Evolutionary conservation across 1,140 invertebrate genomes (phyloP).

Genomic region (Leptinotarsa undecemlineata): DNA sequence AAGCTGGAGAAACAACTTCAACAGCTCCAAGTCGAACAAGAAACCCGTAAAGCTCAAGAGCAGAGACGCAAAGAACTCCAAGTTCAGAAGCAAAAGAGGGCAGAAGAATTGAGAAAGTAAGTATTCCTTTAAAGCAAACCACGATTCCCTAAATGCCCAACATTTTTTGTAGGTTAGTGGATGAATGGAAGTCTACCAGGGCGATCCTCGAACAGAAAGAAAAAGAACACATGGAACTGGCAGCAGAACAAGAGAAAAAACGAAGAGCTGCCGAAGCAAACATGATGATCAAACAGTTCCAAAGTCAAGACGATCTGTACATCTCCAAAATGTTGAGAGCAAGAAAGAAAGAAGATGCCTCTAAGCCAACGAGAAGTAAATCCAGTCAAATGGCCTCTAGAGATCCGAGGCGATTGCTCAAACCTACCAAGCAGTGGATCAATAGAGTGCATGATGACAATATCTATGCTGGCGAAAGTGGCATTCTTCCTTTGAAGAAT

Average conservation of each 20-base stretch:
- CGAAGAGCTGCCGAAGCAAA: constrained; percentile 43
- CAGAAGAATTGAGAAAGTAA: constrained; percentile 19
- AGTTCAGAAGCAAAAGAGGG: constrained; percentile 19
- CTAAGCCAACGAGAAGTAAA: constrained; percentile 30
- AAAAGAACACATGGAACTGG: constrained; percentile 22
- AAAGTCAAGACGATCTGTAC: constrained; percentile 46
- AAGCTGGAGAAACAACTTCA: constrained; percentile 30
- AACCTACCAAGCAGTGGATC: constrained; percentile 51
- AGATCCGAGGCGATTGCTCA: constrained; percentile 46
- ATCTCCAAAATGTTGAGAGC: constrained; percentile 42
- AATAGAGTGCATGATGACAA: constrained; percentile 34
- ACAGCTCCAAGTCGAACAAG: not conserved
- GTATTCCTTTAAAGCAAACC: not conserved
- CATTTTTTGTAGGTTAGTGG: constrained; percentile 14
- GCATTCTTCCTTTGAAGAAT: constrained; percentile 17
- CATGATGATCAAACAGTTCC: constrained; percentile 48
- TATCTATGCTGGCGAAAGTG: constrained; percentile 16
- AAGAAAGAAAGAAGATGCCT: constrained; percentile 25
- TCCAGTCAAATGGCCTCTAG: constrained; percentile 35
- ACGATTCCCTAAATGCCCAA: no score
- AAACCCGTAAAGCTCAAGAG: constrained; percentile 2
- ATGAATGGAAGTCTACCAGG: constrained; percentile 40
- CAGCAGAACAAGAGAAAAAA: constrained; percentile 26
- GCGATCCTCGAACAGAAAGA: constrained; percentile 29
- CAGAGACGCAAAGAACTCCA: constrained; percentile 33